phyloP scores from a whole-genome alignment of 2,888 invertebrate genomes.

The Danaus chrysippus region DNA sequence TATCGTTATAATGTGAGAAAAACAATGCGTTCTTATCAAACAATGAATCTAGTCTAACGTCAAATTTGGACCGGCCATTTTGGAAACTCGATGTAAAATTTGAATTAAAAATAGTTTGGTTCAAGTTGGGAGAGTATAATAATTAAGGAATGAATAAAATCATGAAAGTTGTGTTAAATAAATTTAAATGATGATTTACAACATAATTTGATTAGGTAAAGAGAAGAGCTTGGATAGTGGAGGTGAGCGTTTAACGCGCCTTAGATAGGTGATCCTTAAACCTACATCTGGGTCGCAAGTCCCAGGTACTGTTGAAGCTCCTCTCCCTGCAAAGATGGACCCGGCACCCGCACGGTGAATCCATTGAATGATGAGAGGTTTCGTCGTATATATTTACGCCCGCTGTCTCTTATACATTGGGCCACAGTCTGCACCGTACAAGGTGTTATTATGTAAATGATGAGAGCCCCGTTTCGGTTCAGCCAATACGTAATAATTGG shows the following conservation, averaged over 20 bases:
- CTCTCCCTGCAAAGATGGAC: no score
- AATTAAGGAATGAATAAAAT: no score
- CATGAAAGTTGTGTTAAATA: no score
- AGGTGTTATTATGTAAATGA: conserved; percentile 79
- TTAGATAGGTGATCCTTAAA: background rate
- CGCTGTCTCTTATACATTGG: conserved; percentile 36
- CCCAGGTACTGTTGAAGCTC: no score
- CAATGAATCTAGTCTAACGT: conserved; percentile 63
- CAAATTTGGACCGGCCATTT: conserved; percentile 65
- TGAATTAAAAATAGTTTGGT: conserved; percentile 46
- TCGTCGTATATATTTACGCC: background rate
- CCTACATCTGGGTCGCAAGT: background rate
- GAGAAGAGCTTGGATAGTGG: no score
- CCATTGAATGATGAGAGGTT: no score
- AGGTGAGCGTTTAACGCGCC: no score
- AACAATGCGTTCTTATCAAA: conserved; percentile 65
- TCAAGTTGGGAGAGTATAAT: conserved; percentile 30
- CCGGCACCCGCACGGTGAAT: no score
- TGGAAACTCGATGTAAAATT: conserved; percentile 65
- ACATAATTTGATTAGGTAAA: no score
- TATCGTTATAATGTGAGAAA: conserved; percentile 49
- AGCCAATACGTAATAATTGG: conserved; percentile 76
- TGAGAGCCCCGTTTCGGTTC: conserved; percentile 74
- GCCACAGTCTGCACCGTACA: conserved; percentile 43
- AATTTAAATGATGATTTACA: no score